Evolutionary conservation across 2,888 invertebrate genomes (phyloP).

Genomic region (Syrphus vitripennis): DNA sequence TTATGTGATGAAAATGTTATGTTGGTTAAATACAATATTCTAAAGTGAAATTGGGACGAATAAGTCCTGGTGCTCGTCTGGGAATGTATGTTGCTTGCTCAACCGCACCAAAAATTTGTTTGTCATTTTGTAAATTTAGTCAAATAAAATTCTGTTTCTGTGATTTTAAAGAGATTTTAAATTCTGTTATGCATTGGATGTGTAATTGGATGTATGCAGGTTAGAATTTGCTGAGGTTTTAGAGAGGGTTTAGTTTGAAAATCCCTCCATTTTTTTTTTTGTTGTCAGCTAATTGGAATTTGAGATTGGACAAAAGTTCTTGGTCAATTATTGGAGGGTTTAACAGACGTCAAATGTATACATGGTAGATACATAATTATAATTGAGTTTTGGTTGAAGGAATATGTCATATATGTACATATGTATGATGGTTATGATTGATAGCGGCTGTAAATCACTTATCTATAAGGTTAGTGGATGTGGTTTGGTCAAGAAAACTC

Average conservation of each 20-base stretch:
- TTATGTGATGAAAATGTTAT: slow-evolving; percentile 21
- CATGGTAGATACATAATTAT: background rate
- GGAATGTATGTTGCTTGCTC: background rate
- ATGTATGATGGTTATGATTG: background rate
- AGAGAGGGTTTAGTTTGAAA: background rate
- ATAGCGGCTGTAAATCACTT: background rate
- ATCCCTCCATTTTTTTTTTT: background rate
- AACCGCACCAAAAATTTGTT: slow-evolving; percentile 43
- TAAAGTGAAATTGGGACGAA: slow-evolving; percentile 54
- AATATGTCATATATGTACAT: background rate
- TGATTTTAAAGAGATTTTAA: slow-evolving; percentile 30
- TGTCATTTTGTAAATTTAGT: slow-evolving; percentile 46
- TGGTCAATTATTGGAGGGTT: background rate
- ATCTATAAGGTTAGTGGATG: background rate
- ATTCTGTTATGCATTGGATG: background rate
- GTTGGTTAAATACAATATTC: slow-evolving; percentile 37
- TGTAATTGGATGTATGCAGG: background rate
- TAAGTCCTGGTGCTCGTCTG: background rate
- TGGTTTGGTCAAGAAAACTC: background rate
- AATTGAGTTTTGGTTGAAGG: background rate
- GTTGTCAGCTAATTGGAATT: background rate
- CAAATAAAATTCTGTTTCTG: background rate
- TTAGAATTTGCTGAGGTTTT: background rate
- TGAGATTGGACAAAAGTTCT: background rate
- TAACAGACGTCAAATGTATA: background rate